Conservation (phyloP, 2,797 vertebrate species). For the Gobionotothen gibberifrons region DNA sequence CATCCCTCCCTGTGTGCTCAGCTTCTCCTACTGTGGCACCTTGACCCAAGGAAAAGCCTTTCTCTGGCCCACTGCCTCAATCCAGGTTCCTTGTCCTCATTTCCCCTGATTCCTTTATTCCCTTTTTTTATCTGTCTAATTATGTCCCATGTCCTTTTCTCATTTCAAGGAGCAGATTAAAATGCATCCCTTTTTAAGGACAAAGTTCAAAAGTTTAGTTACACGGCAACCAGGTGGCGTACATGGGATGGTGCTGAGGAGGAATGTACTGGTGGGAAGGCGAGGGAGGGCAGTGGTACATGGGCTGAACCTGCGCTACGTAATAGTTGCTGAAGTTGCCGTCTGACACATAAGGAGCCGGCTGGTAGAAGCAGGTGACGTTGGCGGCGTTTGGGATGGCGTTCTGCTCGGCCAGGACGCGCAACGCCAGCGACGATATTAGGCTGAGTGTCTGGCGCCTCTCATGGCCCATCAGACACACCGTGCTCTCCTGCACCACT, state of each 20-base stretch:
- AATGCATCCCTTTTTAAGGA: constrained; percentile 20
- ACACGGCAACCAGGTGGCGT: constrained; percentile 95
- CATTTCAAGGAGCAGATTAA: constrained; percentile 28
- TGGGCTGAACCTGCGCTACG: constrained; percentile 94
- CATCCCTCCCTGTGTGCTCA: constrained; percentile 36
- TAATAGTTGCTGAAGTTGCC: constrained; percentile 99
- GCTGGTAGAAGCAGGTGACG: constrained; percentile 99
- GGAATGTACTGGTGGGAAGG: constrained; percentile 86
- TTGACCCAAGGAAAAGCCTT: constrained; percentile 31
- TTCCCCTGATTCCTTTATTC: constrained; percentile 33
- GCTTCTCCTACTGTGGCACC: constrained; percentile 35
- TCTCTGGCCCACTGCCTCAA: constrained; percentile 28
- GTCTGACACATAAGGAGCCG: constrained; percentile 95
- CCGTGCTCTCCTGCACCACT: constrained; percentile 97
- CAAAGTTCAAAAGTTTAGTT: constrained; percentile 84
- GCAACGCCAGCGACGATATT: constrained; percentile 94
- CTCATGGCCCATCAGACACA: constrained; percentile 99
- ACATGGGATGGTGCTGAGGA: constrained; percentile 85
- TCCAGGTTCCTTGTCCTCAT: constrained; percentile 48
- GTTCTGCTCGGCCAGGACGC: constrained; percentile 95
- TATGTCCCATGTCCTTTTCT: constrained; percentile 15
- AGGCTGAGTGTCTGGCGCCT: constrained; percentile 95
- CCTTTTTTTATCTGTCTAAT: constrained; percentile 19
- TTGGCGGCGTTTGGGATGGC: constrained; percentile 95
- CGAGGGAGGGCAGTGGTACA: constrained; percentile 85